Base-by-base conservation (phyloP, 2,113 vertebrate species). In the Rhynchomys soricoides region DNA sequence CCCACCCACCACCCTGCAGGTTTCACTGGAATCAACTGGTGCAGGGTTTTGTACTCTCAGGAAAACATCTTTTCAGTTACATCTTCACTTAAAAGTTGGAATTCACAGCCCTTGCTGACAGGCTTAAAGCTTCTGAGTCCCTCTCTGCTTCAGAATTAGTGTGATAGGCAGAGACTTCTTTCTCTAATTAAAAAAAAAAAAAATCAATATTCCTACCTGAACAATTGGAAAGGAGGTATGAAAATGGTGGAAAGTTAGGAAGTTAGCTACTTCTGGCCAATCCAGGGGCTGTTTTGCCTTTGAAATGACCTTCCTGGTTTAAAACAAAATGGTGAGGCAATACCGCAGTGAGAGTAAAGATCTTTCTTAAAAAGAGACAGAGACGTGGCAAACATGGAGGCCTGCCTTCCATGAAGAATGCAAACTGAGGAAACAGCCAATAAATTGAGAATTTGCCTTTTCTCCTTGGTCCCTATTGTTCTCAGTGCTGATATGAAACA, bases 21-120 rank as follows among this genome's bases (percentile, higher is more conserved):
- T 73, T 73, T 29, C 85, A 59, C 48, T 17, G 40, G 95, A 78
- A 0, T 83, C 78, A 96, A 95, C 95, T 68, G 96, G 68, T 45
- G 66, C 50, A 52, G 0, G 85, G 90, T 70, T 85, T 86, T 89
- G 85, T 64, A 94, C 94, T 94, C 86, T 75, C 45, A 94, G 73
- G 68, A 73, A 92, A 94, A 94, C 94, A 92, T 85, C 89, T n/a
- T 97, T 98, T 98, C 74, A 43, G 0, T 92, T 48, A 95, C 24
- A 24, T 95, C 40, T 59, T 91, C 40, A 83, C 89, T 21, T 26
- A 62, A 64, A 64, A 89, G 40, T 87, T 93, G 55, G 22, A 91
- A 86, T 48, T 89, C 43, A 12, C 66, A 3, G 31, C 43, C 93
- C 62, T 70, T 45, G 57, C 73, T 52, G 45, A 82, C 59, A 78